Base-by-base conservation (phyloP, 2,797 vertebrate genomes). In the Poeciliopsis presidionis region DNA sequence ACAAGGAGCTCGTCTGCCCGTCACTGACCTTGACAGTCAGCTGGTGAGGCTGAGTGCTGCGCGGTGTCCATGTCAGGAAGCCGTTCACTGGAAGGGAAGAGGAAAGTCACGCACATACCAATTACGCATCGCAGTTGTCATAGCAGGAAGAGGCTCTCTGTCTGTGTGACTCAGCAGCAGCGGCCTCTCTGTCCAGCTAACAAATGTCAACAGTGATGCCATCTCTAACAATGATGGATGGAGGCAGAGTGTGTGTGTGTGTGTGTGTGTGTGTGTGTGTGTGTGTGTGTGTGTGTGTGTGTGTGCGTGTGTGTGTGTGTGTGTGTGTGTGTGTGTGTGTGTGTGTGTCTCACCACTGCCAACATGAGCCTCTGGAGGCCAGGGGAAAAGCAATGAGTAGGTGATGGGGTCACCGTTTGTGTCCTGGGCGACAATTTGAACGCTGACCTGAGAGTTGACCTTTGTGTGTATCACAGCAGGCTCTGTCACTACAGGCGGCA, bases 1-100 rank as follows among this genome's bases (percentile, higher is more conserved):
- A 91, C 70, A 96, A 47, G 22, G 96, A 95, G 89, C 95, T 96
- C 81, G 81, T 90, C 69, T 86, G 75, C 7, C 82, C 78, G 73
- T 97, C 96, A 0, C 91, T 95, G 81, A 95, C 94, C 86, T 88
- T 91, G 75, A 97, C 80, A 36, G 91, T 95, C 77, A 97, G 89
- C 81, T 88, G 88, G 67, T 95, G 89, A 0, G 96, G 95, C 80
- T 87, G 88, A 20, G 74, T 80, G 76, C 84, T 94, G 76, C 88
- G 75, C 1, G 94, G 92, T 6, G 77, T 95, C 96, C 96, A 97
- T 2, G 88, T 92, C 75, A 97, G 88, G 78, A 90, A 76, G 20
- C 96, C 96, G 18, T 91, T 89, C 76, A 65, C 95, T 96, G 86
- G 22, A 65, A 5, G 6, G n/a, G 70, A 45, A 69, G 43, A n/a